Base-by-base conservation (phyloP, 2,888 invertebrate genomes). In the Limnephilus auricula region DNA sequence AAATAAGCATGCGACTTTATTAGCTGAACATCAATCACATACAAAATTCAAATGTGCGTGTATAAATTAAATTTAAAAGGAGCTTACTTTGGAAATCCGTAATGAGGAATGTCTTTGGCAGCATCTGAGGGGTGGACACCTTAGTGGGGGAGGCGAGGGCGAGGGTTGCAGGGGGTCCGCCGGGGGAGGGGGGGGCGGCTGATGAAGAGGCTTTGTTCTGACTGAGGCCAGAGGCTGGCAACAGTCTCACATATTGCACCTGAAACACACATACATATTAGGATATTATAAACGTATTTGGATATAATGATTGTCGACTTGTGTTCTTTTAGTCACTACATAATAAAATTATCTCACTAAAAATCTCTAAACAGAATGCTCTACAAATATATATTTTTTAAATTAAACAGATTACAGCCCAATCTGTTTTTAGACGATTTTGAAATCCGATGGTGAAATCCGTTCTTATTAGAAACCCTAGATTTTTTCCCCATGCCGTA, bases 221-320 rank as follows among this genome's bases (percentile, higher is more conserved):
- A 95, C 94, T 45, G 94, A 95, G 94, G 18, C 94, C 94, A 30
- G 96, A 94, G 89, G 96, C 96, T 85, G 97, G 97, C 50, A 98
- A 97, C 93, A 98, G 95, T 93, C 97, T 96, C 30, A 98, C 97
- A 94, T 97, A 98, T 94, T 98, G 98, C 92, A 98, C 96, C 97
- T 97, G 94, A 83, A 94, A 83, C 18, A 83, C 65, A n/a, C 13
- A 45, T 45, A 50, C 50, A 18, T 50, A 18, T 6, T 50, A 50
- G 15, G 5, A 25, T 25, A 6, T 25, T 9, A 94, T 78, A 92
- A 89, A 65, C 25, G 65, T 25, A 4, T 25, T 65, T 65, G 6
- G 25, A 65, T n/a, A 65, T 65, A 25, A 65, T 1, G 9, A 25
- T 25, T 2, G 10, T 50, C 18, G 6, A 25, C 65, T 65, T 9